Evolutionary conservation across 2,888 invertebrate species (phyloP).

Genomic region (Tanaodytes sp.): DNA sequence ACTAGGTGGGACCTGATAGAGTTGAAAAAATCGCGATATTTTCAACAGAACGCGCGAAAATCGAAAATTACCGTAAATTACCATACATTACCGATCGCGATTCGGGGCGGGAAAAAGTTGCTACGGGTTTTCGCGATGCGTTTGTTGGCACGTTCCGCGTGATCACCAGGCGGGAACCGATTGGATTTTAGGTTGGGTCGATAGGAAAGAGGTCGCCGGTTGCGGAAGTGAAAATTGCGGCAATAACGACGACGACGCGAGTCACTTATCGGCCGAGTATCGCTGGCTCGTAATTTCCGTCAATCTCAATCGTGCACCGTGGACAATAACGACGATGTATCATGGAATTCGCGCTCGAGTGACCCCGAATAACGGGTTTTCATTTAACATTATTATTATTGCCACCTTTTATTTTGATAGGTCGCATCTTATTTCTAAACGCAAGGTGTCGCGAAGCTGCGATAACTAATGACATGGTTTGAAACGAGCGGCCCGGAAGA

Average conservation of each 20-base stretch:
- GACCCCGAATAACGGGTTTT: background rate
- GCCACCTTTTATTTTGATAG: no score
- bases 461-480: background rate
- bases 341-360: slow-evolving; percentile 42
- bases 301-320: slow-evolving; percentile 58
- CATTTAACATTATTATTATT: no score
- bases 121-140: no score
- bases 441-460: background rate
- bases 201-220: slow-evolving; percentile 67
- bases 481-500: slow-evolving; percentile 32
- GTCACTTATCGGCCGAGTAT: slow-evolving; percentile 69
- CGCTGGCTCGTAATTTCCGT: slow-evolving; percentile 69
- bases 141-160: slow-evolving; percentile 51
- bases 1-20: no score
- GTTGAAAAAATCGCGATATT: no score
- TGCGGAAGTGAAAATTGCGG: slow-evolving; percentile 71
- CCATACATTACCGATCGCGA: no score
- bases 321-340: slow-evolving; percentile 52
- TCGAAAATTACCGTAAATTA: no score
- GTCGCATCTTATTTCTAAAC: no score
- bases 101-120: no score
- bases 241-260: slow-evolving; percentile 69
- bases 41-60: no score
- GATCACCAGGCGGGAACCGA: slow-evolving; percentile 52
- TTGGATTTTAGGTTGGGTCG: slow-evolving; percentile 63